Evolutionary conservation across 2,113 vertebrate genomes (phyloP).

Genomic region (Polypterus bichir): DNA sequence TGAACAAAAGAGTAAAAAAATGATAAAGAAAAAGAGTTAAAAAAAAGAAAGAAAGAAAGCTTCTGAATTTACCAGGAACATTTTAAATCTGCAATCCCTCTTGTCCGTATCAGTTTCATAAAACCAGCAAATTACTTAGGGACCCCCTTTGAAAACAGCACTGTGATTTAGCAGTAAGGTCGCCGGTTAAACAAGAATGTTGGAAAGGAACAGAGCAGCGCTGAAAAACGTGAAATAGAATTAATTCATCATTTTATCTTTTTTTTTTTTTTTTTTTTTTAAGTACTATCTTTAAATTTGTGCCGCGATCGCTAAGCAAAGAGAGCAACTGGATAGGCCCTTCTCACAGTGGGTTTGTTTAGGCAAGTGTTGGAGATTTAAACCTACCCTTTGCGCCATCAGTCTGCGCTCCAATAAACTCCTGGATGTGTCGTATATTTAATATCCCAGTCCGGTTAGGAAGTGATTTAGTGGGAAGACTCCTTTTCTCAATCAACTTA

Average conservation of each 20-base stretch:
- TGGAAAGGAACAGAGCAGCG: constrained; percentile 36
- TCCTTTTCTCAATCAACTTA: constrained; percentile 70
- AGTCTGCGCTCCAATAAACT: constrained; percentile 99
- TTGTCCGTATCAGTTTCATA: constrained; percentile 55
- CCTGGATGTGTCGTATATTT: constrained; percentile 94
- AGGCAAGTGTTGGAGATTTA: constrained; percentile 86
- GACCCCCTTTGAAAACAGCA: constrained; percentile 59
- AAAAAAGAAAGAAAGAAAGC: constrained; percentile 31
- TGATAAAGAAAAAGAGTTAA: constrained; percentile 30
- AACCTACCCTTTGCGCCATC: constrained; percentile 99
- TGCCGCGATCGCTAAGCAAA: constrained; percentile 56
- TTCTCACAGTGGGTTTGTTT: constrained; percentile 75
- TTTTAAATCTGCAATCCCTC: constrained; percentile 59
- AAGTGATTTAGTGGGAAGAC: constrained; percentile 83
- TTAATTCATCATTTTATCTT: constrained; percentile 55
- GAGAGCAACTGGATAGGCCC: constrained; percentile 59
- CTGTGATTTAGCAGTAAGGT: constrained; percentile 38
- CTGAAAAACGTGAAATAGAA: constrained; percentile 66
- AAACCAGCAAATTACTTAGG: constrained; percentile 44
- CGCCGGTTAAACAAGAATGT: constrained; percentile 30
- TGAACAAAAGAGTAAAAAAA: constrained; percentile 29
- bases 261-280: constrained; percentile 60
- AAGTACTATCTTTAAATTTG: constrained; percentile 23
- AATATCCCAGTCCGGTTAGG: constrained; percentile 87
- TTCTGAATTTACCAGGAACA: constrained; percentile 83